Percentiles rank a stretch among this genome's conserved stretches.
These are phyloP conservation scores for Platyscapa corneri DNA, from an alignment of 1,140 invertebrate genomes.

Conservation along the genomic window DNA sequence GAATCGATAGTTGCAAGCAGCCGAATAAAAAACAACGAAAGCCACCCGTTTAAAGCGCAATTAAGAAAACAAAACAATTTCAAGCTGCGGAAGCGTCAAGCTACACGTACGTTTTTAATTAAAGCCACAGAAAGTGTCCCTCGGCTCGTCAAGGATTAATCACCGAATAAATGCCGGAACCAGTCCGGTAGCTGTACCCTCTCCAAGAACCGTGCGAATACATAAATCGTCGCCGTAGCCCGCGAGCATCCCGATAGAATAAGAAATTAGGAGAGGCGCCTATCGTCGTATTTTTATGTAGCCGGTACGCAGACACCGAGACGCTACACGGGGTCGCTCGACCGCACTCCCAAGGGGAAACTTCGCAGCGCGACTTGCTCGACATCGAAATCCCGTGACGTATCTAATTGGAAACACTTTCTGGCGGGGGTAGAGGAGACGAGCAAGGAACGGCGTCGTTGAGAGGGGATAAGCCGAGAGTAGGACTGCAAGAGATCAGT, in stretches of 20 bases:
- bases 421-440: background rate
- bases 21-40: background rate
- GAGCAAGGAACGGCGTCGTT: conserved; percentile 46
- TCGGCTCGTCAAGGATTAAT: conserved; percentile 32
- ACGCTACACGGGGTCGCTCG: too few relatives aligned
- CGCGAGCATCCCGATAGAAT: conserved; percentile 41
- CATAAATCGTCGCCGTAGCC: conserved; percentile 34
- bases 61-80: conserved; percentile 11
- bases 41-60: background rate
- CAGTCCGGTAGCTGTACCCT: background rate
- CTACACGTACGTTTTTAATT: conserved; percentile 22
- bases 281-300: conserved; percentile 23
- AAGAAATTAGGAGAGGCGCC: conserved; percentile 48
- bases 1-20: too few relatives aligned
- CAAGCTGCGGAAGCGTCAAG: background rate
- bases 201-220: background rate
- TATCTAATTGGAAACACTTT: conserved; percentile 73
- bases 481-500: conserved; percentile 62
- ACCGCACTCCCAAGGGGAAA: conserved; percentile 54
- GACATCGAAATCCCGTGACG: conserved; percentile 71
- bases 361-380: conserved; percentile 57
- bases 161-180: conserved; percentile 26
- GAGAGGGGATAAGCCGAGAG: conserved; percentile 61
- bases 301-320: background rate
- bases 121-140: background rate